phyloP scores from a whole-genome alignment of 1,140 invertebrate species.

The Coptotermes formosanus region DNA sequence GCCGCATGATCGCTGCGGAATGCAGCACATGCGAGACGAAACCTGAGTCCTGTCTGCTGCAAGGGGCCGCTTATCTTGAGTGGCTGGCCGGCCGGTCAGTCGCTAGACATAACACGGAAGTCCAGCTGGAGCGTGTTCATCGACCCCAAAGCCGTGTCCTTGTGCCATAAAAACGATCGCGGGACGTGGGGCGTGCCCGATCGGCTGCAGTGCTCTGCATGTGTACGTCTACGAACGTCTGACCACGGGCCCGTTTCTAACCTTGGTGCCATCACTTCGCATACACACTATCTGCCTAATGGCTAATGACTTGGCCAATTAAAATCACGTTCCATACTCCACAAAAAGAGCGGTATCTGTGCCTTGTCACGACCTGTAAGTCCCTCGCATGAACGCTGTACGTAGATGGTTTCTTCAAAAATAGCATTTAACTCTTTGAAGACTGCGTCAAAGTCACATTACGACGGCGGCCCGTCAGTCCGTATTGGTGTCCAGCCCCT shows the following conservation, averaged over 20 bases:
- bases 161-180: conserved; percentile 13
- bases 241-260: neutral
- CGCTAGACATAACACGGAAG: conserved; percentile 7
- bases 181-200: neutral
- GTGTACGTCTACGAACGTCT: too few relatives aligned
- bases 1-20: too few relatives aligned
- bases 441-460: too few relatives aligned
- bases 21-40: neutral
- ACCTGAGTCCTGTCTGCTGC: neutral
- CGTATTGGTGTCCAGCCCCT: too few relatives aligned
- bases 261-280: neutral
- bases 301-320: neutral
- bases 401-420: too few relatives aligned
- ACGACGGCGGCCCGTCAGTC: too few relatives aligned
- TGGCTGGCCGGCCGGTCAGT: neutral
- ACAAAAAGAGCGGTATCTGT: neutral
- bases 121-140: neutral
- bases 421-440: too few relatives aligned
- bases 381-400: neutral
- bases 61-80: neutral
- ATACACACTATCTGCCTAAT: neutral
- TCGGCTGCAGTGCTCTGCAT: neutral
- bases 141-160: neutral
- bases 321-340: neutral
- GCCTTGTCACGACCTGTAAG: too few relatives aligned